phyloP scores from a whole-genome alignment of 1,140 invertebrate genomes.

The Paramacrobiotus metropolitanus region DNA sequence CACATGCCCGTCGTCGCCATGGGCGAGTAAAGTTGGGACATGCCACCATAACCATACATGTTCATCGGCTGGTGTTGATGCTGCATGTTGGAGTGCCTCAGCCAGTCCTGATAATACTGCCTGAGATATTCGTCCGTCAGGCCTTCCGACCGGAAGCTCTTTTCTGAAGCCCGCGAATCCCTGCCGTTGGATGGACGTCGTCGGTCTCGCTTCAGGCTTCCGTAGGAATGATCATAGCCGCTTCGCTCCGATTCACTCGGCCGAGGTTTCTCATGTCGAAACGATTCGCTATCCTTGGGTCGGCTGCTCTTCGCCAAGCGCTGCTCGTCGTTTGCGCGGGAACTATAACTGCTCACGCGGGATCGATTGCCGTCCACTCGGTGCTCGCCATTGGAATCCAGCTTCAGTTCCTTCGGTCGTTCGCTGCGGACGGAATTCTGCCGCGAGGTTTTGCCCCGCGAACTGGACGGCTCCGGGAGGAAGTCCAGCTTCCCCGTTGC shows the following conservation, averaged over 20 bases:
- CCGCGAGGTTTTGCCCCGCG: neutral
- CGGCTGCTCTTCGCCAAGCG: neutral
- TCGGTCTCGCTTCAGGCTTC: neutral
- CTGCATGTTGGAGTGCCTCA: neutral
- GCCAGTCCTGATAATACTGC: neutral
- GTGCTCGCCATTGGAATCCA: neutral
- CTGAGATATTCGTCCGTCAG: neutral
- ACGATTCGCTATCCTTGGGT: too few relatives aligned
- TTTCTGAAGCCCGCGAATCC: neutral
- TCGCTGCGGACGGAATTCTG: neutral
- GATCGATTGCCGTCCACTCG: neutral
- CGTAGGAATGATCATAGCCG: too few relatives aligned
- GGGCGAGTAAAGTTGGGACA: too few relatives aligned
- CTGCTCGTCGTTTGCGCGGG: neutral
- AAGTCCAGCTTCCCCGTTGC: too few relatives aligned
- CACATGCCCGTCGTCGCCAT: too few relatives aligned
- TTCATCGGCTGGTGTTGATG: neutral
- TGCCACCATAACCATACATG: too few relatives aligned
- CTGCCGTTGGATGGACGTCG: neutral
- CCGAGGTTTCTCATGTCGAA: too few relatives aligned
- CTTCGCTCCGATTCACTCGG: too few relatives aligned
- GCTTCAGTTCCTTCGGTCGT: neutral
- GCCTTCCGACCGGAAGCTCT: neutral
- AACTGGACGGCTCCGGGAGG: too few relatives aligned
- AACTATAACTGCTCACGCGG: neutral